phyloP scores from a whole-genome alignment of 2,797 vertebrate species.

The Coendou prehensilis region DNA sequence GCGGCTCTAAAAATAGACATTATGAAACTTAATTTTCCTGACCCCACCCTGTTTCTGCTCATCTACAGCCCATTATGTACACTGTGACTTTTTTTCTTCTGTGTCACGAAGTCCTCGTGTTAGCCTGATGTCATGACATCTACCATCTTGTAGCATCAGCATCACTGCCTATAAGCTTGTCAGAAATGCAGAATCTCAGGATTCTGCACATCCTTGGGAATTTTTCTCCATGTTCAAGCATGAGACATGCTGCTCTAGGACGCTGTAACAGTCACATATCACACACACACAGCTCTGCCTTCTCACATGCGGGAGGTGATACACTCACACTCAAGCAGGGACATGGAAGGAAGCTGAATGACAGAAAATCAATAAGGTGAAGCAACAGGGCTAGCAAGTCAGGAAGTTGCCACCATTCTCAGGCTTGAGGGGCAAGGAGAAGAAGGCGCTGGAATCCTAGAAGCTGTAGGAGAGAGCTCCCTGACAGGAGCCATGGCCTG shows the following conservation, averaged over 20 bases:
- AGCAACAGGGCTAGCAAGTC: no score
- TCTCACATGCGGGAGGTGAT: rapidly evolving
- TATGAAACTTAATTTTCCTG: not conserved
- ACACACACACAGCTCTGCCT: no score
- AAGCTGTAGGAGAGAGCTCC: not conserved
- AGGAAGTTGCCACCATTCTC: not conserved
- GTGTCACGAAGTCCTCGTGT: not conserved
- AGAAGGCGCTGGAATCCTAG: not conserved
- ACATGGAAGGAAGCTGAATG: not conserved
- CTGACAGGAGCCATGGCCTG: rapidly evolving
- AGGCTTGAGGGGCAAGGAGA: not conserved
- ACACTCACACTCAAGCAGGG: not conserved
- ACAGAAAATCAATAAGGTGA: not conserved
- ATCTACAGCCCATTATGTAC: rapidly evolving
- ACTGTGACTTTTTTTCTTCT: not conserved
- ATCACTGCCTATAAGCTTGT: rapidly evolving
- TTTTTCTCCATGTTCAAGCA: not conserved
- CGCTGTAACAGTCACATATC: rapidly evolving
- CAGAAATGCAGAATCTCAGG: not conserved
- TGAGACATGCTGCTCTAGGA: rapidly evolving
- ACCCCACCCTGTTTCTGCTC: rapidly evolving
- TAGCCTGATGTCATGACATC: not conserved
- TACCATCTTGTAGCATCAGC: rapidly evolving
- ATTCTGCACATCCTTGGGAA: rapidly evolving
- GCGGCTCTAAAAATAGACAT: not conserved